phyloP scores from a whole-genome alignment of 1,140 invertebrate species.

The Medauroidea extradentata region DNA sequence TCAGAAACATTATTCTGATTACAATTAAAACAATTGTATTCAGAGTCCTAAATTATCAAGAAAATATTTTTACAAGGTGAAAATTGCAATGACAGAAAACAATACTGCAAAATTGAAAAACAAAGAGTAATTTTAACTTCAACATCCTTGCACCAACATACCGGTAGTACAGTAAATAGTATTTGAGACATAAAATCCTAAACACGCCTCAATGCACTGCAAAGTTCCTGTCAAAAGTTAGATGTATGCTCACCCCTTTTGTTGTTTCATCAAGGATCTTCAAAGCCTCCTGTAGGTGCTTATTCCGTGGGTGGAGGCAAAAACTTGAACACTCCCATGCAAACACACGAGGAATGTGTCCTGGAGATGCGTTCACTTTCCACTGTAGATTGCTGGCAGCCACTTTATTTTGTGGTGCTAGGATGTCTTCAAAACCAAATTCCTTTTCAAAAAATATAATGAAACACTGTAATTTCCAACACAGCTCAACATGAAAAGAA shows the following conservation, averaged over 20 bases:
- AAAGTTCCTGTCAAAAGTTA: neutral
- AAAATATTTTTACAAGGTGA: too few species aligned
- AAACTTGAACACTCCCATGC: conserved; percentile 45
- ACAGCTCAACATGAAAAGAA: too few species aligned
- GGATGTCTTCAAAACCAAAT: conserved; percentile 56
- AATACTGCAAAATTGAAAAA: neutral
- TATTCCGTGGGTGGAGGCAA: conserved; percentile 40
- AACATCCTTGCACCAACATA: neutral
- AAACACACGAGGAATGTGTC: conserved; percentile 40
- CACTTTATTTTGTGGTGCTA: conserved; percentile 52
- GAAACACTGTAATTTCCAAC: too few species aligned
- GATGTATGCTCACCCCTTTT: neutral
- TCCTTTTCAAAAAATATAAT: conserved; percentile 46
- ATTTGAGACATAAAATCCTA: too few species aligned
- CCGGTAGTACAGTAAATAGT: too few species aligned
- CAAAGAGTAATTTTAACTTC: neutral
- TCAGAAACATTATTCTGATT: too few species aligned
- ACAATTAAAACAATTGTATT: too few species aligned
- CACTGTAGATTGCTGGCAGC: conserved; percentile 59
- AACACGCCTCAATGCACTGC: neutral
- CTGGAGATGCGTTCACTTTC: conserved; percentile 26
- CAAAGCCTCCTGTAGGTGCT: conserved; percentile 33
- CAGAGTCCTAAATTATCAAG: too few species aligned
- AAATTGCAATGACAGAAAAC: too few species aligned
- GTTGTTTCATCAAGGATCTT: neutral